These are phyloP conservation scores for Aphis craccivora DNA, from an alignment of 1,140 invertebrate genomes.

Conservation along the genomic window DNA sequence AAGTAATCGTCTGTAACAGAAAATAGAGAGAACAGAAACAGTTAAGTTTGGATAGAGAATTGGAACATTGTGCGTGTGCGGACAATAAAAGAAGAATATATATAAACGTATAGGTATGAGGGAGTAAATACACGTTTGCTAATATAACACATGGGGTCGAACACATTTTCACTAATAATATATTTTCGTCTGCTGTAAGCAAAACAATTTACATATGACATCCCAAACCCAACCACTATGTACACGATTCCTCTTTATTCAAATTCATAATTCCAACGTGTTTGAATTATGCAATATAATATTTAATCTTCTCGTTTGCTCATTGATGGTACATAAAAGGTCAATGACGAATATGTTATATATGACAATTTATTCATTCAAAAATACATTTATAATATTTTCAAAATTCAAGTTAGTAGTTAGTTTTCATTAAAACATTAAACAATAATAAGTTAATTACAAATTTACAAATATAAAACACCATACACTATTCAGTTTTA, in stretches of 20 bases:
- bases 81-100: background rate
- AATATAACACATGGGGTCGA: background rate
- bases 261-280: background rate
- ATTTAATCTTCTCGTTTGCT: background rate
- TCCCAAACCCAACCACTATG: background rate
- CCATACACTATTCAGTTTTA: background rate
- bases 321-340: background rate
- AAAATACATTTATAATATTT: background rate
- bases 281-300: background rate
- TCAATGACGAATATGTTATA: background rate
- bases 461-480: background rate
- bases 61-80: background rate
- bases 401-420: background rate
- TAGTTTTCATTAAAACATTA: background rate
- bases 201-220: conserved; percentile 1
- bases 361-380: background rate
- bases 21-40: background rate
- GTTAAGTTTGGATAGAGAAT: background rate
- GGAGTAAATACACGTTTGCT: background rate
- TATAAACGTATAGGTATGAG: background rate
- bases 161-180: background rate
- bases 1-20: background rate
- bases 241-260: background rate
- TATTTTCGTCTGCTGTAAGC: background rate
- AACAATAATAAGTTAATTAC: background rate